Base-by-base conservation (phyloP, 2,888 invertebrate genomes). In the Luperina nickerlii region DNA sequence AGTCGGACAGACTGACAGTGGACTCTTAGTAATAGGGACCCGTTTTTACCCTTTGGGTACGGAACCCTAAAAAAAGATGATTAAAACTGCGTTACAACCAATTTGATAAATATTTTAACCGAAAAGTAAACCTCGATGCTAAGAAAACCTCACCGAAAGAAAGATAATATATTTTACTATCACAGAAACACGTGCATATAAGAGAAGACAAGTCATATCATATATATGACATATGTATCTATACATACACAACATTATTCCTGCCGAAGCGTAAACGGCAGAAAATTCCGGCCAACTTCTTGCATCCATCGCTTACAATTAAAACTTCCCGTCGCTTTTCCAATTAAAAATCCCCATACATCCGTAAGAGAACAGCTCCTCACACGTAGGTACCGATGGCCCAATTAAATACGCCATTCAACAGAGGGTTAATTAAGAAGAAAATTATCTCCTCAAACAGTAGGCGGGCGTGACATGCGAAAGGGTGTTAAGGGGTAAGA, bases 371-470 rank as follows among this genome's bases (percentile, higher is more conserved):
- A 65, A 78, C 82, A 78, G 85, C 90, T 91, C 92, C 91, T 90
- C 93, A 94, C 95, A 94, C 94, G 94, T 94, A 79, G 65, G 74
- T 66, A 92, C 91, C 95, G 91, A 95, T 93, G 94, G 93, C 90
- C 94, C 95, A 95, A 96, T 95, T 95, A 95, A 94, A 95, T 94
- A 92, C 93, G 92, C 91, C 91, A 94, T 95, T 94, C 94, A 93
- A 90, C 92, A 91, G 93, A 91, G 93, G 94, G 96, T 96, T 96
- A 96, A 96, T 96, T 96, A 96, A 94, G 95, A 95, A 96, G 95
- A 95, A 96, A 96, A 96, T 96, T 95, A 95, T 96, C 96, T 96
- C 91, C 93, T 95, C 95, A 94, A 95, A 94, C 94, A 94, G 93
- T 93, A 93, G 88, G 90, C 88, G 91, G 90, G 90, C 91, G 92